phyloP scores from a whole-genome alignment of 1,140 invertebrate species.

The Spodoptera frugiperda region DNA sequence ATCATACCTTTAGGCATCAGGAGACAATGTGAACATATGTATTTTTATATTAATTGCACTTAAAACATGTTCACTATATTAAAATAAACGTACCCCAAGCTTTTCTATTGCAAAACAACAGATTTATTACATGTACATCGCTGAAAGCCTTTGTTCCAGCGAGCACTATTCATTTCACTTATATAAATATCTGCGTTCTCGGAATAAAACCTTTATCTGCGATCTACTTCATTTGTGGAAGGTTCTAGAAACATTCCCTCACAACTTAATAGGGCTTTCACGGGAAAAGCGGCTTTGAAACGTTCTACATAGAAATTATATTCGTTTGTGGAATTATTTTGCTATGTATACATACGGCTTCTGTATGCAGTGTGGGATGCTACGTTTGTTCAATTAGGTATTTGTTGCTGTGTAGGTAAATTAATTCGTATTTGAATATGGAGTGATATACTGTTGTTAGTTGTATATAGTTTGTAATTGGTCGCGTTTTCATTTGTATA shows the following conservation, averaged over 20 bases:
- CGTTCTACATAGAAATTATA: not conserved
- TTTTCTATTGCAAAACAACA: not conserved
- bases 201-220: not conserved
- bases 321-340: not conserved
- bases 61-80: not conserved
- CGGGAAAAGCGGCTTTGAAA: not conserved
- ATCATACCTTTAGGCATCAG: too few species aligned
- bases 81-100: not conserved
- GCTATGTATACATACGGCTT: not conserved
- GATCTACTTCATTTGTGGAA: not conserved
- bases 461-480: too few species aligned
- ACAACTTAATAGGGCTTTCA: slow-evolving; percentile 1
- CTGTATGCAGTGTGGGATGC: not conserved
- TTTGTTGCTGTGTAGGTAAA: too few species aligned
- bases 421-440: too few species aligned
- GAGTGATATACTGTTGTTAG: too few species aligned
- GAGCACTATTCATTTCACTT: not conserved
- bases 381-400: not conserved
- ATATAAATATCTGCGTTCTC: not conserved
- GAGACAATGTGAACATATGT: too few species aligned
- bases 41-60: too few species aligned
- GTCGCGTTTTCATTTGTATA: too few species aligned
- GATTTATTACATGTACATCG: not conserved
- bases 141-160: not conserved
- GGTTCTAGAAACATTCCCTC: slow-evolving; percentile 3